Evolutionary conservation across 2,113 vertebrate genomes (phyloP), one percentile per base, ranked within the genome.

Genomic region (Myotis lucifugus): DNA sequence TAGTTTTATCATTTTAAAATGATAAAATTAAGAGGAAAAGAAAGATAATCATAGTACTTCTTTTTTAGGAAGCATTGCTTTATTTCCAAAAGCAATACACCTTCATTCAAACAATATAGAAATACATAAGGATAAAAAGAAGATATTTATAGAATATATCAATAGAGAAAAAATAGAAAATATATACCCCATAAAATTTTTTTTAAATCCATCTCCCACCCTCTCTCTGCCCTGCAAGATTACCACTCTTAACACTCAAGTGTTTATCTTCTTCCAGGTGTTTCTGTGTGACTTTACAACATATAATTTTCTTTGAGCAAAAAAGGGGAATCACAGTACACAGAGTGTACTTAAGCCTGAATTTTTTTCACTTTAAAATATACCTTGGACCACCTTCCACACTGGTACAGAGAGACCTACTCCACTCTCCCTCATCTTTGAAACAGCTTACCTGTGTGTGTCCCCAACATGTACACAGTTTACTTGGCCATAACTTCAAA

Each of bases 321-420:
- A 72, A 72, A 93, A 92, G 19, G 18, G 4, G 67, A 92, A 48
- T 88, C 70, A 81, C 34, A n/a, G 32, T 66, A 27, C 52, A 74
- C 3, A 8, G 34, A 76, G 74, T 27, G 29, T 19, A 89, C 34
- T 85, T 91, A 56, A 78, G 29, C 17, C 70, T 84, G 54, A 46
- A 29, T 40, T 77, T 40, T 56, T 93, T 61, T 52, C 85, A 81
- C 64, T 74, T 90, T 59, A 50, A 91, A 91, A 79, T 59, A 76
- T 13, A 54, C 19, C 10, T 77, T 81, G 56, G 46, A 73, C 46
- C 59, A 50, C 42, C 54, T 83, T 86, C 74, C 61, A 67, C 7
- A 17, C 64, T 40, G 13, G 11, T n/a, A 1, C 14, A 40, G 5
- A 19, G 5, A 19, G n/a, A 66, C 17, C 6, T 50, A 70, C 9